Percentiles rank a stretch among this genome's conserved stretches.
phyloP scores from a whole-genome alignment of 2,888 invertebrate species.

The Melinaea marsaeus region DNA sequence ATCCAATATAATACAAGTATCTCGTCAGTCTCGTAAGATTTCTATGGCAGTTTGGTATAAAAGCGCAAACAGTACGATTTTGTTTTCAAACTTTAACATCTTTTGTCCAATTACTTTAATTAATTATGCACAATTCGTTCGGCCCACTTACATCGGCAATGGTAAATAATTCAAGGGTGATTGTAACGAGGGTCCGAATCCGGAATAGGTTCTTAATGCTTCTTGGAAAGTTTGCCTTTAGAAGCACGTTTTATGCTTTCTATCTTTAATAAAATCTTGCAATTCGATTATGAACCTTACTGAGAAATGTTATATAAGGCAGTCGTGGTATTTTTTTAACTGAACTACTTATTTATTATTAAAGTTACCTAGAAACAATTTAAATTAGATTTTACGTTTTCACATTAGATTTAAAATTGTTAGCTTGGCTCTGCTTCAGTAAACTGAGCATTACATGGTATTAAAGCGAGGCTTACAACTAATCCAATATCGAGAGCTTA shows the following conservation, averaged over 20 bases:
- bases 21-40: constrained; percentile 36
- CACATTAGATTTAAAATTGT: not conserved
- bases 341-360: not conserved
- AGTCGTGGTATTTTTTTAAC: not conserved
- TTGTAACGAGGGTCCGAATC: constrained; percentile 67
- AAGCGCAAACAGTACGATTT: constrained; percentile 12
- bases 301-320: not conserved
- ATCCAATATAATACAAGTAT: constrained; percentile 56
- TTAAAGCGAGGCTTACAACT: not conserved
- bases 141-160: constrained; percentile 58
- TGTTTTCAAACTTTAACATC: constrained; percentile 17
- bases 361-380: not conserved
- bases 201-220: constrained; percentile 60
- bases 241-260: constrained; percentile 45
- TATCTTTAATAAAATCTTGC: constrained; percentile 35
- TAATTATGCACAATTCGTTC: constrained; percentile 75
- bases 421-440: not conserved
- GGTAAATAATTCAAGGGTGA: constrained; percentile 73
- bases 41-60: constrained; percentile 20
- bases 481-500: too few relatives aligned
- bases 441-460: not conserved
- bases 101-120: constrained; percentile 21
- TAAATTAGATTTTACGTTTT: not conserved
- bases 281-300: constrained; percentile 13
- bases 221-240: constrained; percentile 50